These are phyloP conservation scores for Popillia japonica DNA, from an alignment of 1,140 invertebrate genomes.

Conservation along the genomic window DNA sequence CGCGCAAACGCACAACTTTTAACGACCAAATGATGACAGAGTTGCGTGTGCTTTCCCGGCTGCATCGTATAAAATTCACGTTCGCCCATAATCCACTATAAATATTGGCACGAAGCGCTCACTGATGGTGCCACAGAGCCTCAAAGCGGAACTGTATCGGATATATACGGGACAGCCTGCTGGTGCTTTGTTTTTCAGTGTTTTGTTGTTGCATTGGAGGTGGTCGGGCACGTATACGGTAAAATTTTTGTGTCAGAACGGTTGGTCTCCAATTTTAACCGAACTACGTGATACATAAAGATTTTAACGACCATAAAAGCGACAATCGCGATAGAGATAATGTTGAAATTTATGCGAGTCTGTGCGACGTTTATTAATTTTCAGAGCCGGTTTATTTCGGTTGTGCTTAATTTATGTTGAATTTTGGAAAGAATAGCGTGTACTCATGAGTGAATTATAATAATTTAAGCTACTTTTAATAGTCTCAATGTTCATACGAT, in stretches of 20 bases:
- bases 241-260: background rate
- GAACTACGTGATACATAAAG: slow-evolving; percentile 18
- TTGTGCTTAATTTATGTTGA: background rate
- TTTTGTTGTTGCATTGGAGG: background rate
- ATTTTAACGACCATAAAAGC: background rate
- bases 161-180: background rate
- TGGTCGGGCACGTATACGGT: background rate
- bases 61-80: slow-evolving; percentile 5
- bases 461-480: too few relatives aligned
- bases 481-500: too few relatives aligned
- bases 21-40: slow-evolving; percentile 18
- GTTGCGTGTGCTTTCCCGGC: background rate
- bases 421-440: background rate
- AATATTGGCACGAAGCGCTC: slow-evolving; percentile 3
- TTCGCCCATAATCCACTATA: slow-evolving; percentile 4
- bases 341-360: background rate
- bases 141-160: background rate
- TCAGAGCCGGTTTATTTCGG: background rate
- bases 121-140: background rate
- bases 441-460: background rate
- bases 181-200: background rate
- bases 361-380: slow-evolving; percentile 5
- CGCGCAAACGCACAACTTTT: slow-evolving; percentile 1
- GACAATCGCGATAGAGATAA: slow-evolving; percentile 14
- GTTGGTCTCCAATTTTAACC: slow-evolving; percentile 1